Evolutionary conservation across 2,888 invertebrate species (phyloP).

Genomic region (Gastrophysa polygoni): DNA sequence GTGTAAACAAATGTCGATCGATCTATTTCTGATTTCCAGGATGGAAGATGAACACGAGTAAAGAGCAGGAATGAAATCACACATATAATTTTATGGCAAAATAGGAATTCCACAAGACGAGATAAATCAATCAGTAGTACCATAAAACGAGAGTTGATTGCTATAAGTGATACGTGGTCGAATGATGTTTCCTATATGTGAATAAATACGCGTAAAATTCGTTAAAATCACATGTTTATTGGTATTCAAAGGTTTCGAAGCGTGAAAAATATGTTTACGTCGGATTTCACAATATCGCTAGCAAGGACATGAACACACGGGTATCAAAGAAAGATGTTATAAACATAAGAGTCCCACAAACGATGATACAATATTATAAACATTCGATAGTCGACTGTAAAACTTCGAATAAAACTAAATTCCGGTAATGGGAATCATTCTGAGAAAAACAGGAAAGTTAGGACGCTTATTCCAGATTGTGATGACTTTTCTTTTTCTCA

Average conservation of each 20-base stretch:
- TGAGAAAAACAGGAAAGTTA: no score
- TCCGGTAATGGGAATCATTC: no score
- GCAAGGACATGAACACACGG: not conserved
- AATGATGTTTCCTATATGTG: slow-evolving; percentile 37
- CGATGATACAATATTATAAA: no score
- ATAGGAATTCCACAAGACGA: slow-evolving; percentile 20
- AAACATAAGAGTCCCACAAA: no score
- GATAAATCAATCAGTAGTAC: slow-evolving; percentile 31
- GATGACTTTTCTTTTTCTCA: no score
- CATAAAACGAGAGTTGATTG: slow-evolving; percentile 30
- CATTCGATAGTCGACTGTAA: no score
- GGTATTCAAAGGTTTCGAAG: slow-evolving; percentile 24
- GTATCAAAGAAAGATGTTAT: no score
- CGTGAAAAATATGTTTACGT: slow-evolving; percentile 34
- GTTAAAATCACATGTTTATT: slow-evolving; percentile 34
- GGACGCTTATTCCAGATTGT: no score
- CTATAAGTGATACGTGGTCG: slow-evolving; percentile 32
- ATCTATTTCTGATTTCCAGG: not conserved
- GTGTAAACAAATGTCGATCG: no score
- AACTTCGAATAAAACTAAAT: no score
- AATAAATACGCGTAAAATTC: slow-evolving; percentile 34
- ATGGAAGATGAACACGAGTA: not conserved
- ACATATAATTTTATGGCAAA: slow-evolving; percentile 27
- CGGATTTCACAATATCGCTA: not conserved
- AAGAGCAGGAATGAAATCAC: slow-evolving; percentile 6